Percentiles rank a stretch among this genome's conserved stretches.
These are phyloP conservation scores for Tenthredo distinguenda DNA, from an alignment of 2,888 invertebrate species.

Conservation along the genomic window DNA sequence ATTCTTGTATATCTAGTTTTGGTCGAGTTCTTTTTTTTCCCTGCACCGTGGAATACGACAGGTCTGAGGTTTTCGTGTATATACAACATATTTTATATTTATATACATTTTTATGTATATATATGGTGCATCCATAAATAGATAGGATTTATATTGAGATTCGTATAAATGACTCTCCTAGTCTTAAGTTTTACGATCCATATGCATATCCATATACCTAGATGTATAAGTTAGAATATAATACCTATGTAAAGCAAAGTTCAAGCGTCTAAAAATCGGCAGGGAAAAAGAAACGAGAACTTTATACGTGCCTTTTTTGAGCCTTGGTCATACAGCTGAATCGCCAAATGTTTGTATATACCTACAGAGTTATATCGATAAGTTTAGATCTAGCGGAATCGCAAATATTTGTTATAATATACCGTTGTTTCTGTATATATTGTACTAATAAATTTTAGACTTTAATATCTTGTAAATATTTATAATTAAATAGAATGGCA, in stretches of 20 bases:
- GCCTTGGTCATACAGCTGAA: constrained; percentile 62
- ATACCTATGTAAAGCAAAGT: not conserved
- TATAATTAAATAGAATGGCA: constrained; percentile 1
- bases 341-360: constrained; percentile 58
- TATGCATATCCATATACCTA: not conserved
- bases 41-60: not conserved
- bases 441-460: not conserved
- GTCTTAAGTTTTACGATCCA: constrained; percentile 22
- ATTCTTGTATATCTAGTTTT: not conserved
- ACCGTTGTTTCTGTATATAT: constrained; percentile 34
- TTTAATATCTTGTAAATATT: constrained; percentile 13
- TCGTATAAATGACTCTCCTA: constrained; percentile 26
- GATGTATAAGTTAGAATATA: constrained; percentile 25
- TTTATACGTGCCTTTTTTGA: constrained; percentile 31
- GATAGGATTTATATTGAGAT: constrained; percentile 33
- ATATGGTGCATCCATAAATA: constrained; percentile 25
- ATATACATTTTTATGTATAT: constrained; percentile 52
- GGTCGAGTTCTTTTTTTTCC: not conserved
- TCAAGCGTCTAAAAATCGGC: not conserved
- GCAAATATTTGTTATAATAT: constrained; percentile 20
- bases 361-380: not conserved
- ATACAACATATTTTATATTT: constrained; percentile 47
- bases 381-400: not conserved
- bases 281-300: not conserved
- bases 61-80: constrained; percentile 18